Percentiles rank a stretch among this genome's conserved stretches.
Evolutionary conservation across 53 echinoderm and acorn worm species (phyloP).

Genomic region (Patiria pectinifera): DNA sequence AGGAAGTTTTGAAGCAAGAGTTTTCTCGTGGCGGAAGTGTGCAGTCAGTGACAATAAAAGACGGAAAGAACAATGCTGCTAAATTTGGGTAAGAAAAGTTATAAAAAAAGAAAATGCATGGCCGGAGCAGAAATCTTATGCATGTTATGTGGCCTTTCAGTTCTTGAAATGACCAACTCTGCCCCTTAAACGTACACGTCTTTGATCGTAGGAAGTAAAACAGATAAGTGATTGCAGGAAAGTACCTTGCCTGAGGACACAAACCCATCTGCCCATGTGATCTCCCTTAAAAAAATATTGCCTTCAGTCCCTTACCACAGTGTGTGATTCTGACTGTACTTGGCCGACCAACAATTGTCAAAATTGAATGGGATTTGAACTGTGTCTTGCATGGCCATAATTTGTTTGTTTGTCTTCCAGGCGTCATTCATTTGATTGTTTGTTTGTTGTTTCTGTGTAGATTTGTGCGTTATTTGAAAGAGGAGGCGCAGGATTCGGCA

Average conservation of each 20-base stretch:
- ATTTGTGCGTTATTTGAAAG: slow-evolving; percentile 51
- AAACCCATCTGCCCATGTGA: neutral
- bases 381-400: neutral
- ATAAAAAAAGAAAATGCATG: neutral
- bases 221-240: neutral
- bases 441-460: neutral
- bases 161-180: neutral
- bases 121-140: no score
- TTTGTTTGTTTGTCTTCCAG: neutral
- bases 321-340: no score
- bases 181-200: neutral
- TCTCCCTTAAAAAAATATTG: no score
- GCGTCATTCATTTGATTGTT: no score
- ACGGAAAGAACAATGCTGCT: slow-evolving; percentile 45
- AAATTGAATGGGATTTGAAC: no score
- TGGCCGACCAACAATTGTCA: no score
- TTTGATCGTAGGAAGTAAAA: no score
- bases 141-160: no score
- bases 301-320: no score
- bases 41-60: slow-evolving; percentile 38
- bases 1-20: slow-evolving; percentile 41
- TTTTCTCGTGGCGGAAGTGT: slow-evolving; percentile 41
- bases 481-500: slow-evolving; percentile 42
- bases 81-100: slow-evolving; percentile 52
- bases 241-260: neutral